Percentiles rank a stretch among this genome's conserved stretches.
Evolutionary conservation across 2,888 invertebrate genomes (phyloP).

Genomic region (Sinelater perroti): DNA sequence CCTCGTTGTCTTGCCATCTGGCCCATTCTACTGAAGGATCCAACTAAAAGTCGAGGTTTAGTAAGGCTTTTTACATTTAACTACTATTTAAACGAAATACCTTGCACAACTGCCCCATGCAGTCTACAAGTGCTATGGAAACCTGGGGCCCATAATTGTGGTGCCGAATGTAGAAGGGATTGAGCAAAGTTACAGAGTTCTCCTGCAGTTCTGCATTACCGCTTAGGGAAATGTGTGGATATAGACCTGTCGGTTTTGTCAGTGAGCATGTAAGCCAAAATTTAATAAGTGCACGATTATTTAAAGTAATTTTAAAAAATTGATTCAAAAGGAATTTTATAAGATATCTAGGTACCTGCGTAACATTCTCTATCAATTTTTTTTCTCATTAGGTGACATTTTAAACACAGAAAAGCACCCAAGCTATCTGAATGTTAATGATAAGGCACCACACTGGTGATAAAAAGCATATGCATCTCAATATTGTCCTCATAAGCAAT

Average conservation of each 20-base stretch:
- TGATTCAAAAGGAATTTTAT: no score
- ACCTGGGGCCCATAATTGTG: slow-evolving; percentile 57
- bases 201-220: slow-evolving; percentile 24
- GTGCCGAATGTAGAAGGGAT: slow-evolving; percentile 49
- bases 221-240: slow-evolving; percentile 45
- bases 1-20: slow-evolving; percentile 44
- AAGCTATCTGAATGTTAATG: no score
- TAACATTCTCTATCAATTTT: no score
- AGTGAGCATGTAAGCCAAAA: no score
- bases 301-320: no score
- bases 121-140: slow-evolving; percentile 57
- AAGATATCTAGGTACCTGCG: no score
- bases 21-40: slow-evolving; percentile 49
- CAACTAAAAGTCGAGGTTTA: slow-evolving; percentile 38
- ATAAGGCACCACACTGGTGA: no score
- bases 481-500: no score
- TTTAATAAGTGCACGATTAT: slow-evolving; percentile 42
- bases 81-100: slow-evolving; percentile 42
- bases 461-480: no score
- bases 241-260: no score
- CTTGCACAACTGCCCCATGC: slow-evolving; percentile 57
- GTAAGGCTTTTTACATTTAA: neutral
- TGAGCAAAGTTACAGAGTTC: slow-evolving; percentile 45
- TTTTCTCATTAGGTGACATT: no score
- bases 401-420: no score